phyloP scores from a whole-genome alignment of 2,888 invertebrate genomes.

The Platerodrilus igneus region DNA sequence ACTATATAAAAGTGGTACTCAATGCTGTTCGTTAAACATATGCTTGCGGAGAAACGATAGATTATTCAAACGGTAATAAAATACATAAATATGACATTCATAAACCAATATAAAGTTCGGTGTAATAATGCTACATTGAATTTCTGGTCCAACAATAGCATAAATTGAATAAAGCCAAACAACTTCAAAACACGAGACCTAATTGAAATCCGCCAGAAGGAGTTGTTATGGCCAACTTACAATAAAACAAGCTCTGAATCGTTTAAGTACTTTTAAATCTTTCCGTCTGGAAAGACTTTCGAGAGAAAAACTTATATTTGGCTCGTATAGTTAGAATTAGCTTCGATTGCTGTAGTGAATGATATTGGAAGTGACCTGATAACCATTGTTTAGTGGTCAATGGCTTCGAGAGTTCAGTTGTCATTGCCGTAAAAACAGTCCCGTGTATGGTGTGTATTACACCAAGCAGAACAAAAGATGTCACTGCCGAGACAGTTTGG shows the following conservation, averaged over 20 bases:
- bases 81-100: too few species aligned
- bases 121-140: too few species aligned
- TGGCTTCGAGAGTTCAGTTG: slow-evolving; percentile 21
- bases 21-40: too few species aligned
- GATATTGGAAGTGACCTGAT: slow-evolving; percentile 11
- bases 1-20: too few species aligned
- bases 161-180: background rate
- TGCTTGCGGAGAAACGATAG: too few species aligned
- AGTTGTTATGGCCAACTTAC: background rate
- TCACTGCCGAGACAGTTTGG: slow-evolving; percentile 18
- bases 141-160: too few species aligned
- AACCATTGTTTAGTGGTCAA: slow-evolving; percentile 15
- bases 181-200: background rate
- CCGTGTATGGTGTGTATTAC: slow-evolving; percentile 10
- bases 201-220: background rate
- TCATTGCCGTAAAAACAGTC: slow-evolving; percentile 16
- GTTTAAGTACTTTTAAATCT: too few species aligned
- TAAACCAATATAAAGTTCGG: too few species aligned
- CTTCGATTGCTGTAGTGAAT: slow-evolving; percentile 13
- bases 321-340: slow-evolving; percentile 8
- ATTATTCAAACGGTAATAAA: too few species aligned
- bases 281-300: background rate
- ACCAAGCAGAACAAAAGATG: slow-evolving; percentile 18
- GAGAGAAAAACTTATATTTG: slow-evolving; percentile 8
- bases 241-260: background rate